phyloP scores from a whole-genome alignment of 2,113 vertebrate species.

The Paramisgurnus dabryanus region DNA sequence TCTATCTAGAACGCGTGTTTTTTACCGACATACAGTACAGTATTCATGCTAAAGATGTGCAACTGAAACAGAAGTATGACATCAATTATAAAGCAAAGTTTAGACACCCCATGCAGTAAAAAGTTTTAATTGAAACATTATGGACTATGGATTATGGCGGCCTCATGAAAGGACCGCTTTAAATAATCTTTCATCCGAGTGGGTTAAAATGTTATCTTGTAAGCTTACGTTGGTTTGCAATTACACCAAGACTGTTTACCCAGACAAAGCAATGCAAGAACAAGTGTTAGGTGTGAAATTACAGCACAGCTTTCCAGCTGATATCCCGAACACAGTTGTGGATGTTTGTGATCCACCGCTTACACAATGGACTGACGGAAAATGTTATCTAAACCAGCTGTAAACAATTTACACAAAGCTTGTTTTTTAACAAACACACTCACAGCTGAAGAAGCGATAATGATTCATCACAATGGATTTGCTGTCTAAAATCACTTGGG shows the following conservation, averaged over 20 bases:
- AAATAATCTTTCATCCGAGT: neutral
- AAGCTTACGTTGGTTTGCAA: neutral
- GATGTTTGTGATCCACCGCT: neutral
- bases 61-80: neutral
- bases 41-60: neutral
- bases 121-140: neutral
- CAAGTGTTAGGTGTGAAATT: constrained; percentile 17
- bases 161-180: neutral
- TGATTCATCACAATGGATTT: neutral
- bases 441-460: neutral
- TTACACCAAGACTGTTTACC: neutral
- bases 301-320: neutral
- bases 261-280: constrained; percentile 25
- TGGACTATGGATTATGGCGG: neutral
- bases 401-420: constrained; percentile 2
- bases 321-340: neutral
- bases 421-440: neutral
- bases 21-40: neutral
- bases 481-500: neutral
- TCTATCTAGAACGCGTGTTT: neutral
- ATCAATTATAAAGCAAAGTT: no score
- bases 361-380: neutral
- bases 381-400: constrained; percentile 9
- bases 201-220: neutral
- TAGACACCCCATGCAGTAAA: neutral